phyloP scores from a whole-genome alignment of 2,888 invertebrate species.

The Mimumesa dahlbomi region DNA sequence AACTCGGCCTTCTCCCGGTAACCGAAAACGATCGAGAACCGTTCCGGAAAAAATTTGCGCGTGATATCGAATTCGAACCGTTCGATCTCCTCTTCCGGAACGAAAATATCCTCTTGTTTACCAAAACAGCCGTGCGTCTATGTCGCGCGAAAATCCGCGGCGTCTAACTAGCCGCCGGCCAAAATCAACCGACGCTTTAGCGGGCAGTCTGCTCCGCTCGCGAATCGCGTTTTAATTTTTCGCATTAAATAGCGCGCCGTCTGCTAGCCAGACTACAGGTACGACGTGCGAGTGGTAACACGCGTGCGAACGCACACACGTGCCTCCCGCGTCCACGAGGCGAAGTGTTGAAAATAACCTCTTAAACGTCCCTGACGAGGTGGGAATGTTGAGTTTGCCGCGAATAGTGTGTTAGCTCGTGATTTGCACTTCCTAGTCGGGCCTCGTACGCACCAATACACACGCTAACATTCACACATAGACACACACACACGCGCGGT shows the following conservation, averaged over 20 bases:
- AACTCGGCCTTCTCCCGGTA: neutral
- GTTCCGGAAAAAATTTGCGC: neutral
- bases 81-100: neutral
- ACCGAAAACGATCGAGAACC: neutral
- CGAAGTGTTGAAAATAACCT: constrained; percentile 76
- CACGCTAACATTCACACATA: too few species aligned
- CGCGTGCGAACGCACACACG: constrained; percentile 21
- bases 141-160: neutral
- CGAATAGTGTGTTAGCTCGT: constrained; percentile 72
- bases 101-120: neutral
- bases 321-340: constrained; percentile 30
- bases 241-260: too few species aligned
- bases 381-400: constrained; percentile 75
- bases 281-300: neutral
- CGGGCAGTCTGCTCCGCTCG: too few species aligned
- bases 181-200: too few species aligned
- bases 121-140: neutral
- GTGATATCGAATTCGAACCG: neutral
- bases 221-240: too few species aligned
- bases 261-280: neutral
- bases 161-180: too few species aligned
- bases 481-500: too few species aligned
- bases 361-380: constrained; percentile 77
- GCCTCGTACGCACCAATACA: constrained; percentile 47
- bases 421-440: constrained; percentile 77